Percentiles rank a stretch among this genome's conserved stretches.
Evolutionary conservation across 2,113 vertebrate genomes (phyloP).

Genomic region (Mola mola): DNA sequence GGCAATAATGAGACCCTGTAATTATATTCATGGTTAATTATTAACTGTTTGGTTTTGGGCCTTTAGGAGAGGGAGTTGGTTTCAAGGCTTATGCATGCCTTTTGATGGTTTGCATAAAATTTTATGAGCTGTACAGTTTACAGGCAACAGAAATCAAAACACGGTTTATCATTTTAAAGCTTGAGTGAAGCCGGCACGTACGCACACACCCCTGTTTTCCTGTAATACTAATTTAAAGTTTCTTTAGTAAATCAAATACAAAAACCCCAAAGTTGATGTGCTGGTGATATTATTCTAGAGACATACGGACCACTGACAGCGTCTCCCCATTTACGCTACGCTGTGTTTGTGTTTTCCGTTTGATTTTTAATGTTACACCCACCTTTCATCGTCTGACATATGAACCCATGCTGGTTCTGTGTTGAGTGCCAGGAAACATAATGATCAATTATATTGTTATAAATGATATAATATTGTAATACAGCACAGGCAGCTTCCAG

Average conservation of each 20-base stretch:
- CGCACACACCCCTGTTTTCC: constrained; percentile 8
- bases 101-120: constrained; percentile 26
- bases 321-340: constrained; percentile 21
- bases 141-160: constrained; percentile 51
- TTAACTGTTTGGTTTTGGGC: constrained; percentile 53
- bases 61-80: constrained; percentile 11
- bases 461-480: constrained; percentile 70
- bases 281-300: constrained; percentile 31
- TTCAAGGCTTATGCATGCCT: constrained; percentile 30
- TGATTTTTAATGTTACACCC: constrained; percentile 43
- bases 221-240: constrained; percentile 26
- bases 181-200: background rate
- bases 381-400: constrained; percentile 74
- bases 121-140: constrained; percentile 41
- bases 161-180: constrained; percentile 19
- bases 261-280: constrained; percentile 25
- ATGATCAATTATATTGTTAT: constrained; percentile 74
- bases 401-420: constrained; percentile 43
- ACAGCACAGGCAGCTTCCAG: constrained; percentile 60
- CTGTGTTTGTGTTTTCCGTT: constrained; percentile 46
- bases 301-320: background rate
- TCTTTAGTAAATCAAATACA: constrained; percentile 9
- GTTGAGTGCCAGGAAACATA: constrained; percentile 70
- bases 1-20: constrained; percentile 67
- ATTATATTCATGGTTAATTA: constrained; percentile 79